Base-by-base conservation (phyloP, 2,888 invertebrate genomes). In the Ectemnius lituratus region DNA sequence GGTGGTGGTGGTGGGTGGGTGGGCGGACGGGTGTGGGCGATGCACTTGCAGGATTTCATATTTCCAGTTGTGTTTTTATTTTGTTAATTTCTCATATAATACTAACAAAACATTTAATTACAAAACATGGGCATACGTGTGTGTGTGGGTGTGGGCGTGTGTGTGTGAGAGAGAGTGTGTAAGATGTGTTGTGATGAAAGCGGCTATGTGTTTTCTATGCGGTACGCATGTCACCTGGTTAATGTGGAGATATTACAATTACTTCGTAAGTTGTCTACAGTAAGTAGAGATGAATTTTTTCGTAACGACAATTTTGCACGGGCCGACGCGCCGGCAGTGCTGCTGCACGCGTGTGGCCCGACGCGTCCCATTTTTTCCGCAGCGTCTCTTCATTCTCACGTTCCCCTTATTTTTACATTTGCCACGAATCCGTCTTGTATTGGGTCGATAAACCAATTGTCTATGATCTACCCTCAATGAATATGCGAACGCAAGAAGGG, bases 71-170 rank as follows among this genome's bases (percentile, higher is more conserved):
- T 78, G 80, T 76, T 85, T 88, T 89, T 86, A 87, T 88, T 88
- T 83, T 85, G 86, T 88, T 86, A 87, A 85, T 87, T 85, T 87
- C 82, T 87, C 85, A 83, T 87, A 85, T 88, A 88, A 88, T 88
- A 87, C 88, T 88, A 89, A 89, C 87, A 85, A 88, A 89, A 89
- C 87, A 87, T 88, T 86, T 86, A 88, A 88, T 88, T 89, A 88
- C 86, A 88, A 88, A 89, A 88, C 86, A 86, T 87, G 88, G 82
- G 84, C 84, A 83, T 86, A 84, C 81, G 79, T 78, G 75, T 81
- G 78, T 78, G 74, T 75, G 67, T 80, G 69, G 75, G 69, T 82
- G 68, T 59, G 73, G 75, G 76, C 78, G 67, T 72, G 23, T 23
- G 75, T 81, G 78, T 78, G 73, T 75, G 67, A 79, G 69, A 75